Evolutionary conservation across 2,888 invertebrate species (phyloP).

Genomic region (Dilophus febrilis): DNA sequence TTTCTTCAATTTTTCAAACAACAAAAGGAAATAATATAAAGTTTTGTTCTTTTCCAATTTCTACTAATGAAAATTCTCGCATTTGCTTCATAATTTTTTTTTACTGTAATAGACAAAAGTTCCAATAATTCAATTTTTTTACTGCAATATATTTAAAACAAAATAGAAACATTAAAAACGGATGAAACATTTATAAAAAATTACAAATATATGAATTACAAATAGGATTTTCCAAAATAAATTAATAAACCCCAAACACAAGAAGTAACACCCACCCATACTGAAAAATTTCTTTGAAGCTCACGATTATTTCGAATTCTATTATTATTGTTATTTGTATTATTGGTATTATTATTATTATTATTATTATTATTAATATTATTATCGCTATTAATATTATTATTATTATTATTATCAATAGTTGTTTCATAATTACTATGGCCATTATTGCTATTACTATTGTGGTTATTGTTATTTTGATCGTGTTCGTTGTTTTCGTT

Average conservation of each 20-base stretch:
- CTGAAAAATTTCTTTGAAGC: conserved; percentile 45
- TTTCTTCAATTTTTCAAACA: no score
- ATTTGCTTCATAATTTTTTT: no score
- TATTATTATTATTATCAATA: conserved; percentile 1
- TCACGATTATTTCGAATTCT: conserved; percentile 27
- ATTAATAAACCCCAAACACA: conserved; percentile 73
- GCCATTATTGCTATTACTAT: neutral
- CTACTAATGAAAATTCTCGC: no score
- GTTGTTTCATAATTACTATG: neutral
- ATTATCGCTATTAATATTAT: neutral
- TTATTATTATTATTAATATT: conserved; percentile 1
- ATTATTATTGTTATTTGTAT: conserved; percentile 2
- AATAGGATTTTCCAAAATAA: conserved; percentile 54
- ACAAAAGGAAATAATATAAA: no score
- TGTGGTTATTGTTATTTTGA: neutral
- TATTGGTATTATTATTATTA: conserved; percentile 3
- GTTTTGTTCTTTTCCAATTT: no score
- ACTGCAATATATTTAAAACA: no score
- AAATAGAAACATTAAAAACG: neutral
- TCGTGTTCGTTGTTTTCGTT: no score
- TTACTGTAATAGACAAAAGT: no score
- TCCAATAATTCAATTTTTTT: no score
- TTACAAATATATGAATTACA: conserved; percentile 13
- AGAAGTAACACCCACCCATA: conserved; percentile 77
- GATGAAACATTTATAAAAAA: neutral